phyloP scores from a whole-genome alignment of 1,140 invertebrate genomes.

The Lasioglossum albipes region DNA sequence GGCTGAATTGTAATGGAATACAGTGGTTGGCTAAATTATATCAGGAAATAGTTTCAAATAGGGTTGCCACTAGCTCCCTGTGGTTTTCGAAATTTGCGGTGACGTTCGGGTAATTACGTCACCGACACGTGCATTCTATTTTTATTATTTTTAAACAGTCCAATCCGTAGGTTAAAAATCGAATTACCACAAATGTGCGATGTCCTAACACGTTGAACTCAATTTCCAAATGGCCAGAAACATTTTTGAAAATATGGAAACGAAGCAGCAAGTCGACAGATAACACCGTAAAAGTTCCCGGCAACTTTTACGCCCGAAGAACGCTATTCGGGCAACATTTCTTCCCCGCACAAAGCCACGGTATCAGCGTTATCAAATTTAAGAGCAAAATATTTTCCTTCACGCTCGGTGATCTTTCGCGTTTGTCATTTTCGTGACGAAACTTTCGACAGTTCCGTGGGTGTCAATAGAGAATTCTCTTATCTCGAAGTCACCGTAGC shows the following conservation, averaged over 20 bases:
- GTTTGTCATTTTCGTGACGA: background rate
- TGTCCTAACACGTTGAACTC: too few species aligned
- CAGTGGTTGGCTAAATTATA: constrained; percentile 17
- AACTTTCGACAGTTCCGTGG: constrained; percentile 11
- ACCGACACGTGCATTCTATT: background rate
- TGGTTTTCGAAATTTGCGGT: constrained; percentile 1
- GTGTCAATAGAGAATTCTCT: background rate
- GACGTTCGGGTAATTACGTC: background rate
- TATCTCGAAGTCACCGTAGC: background rate
- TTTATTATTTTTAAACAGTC: background rate
- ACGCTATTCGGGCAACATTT: constrained; percentile 1
- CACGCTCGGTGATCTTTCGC: background rate
- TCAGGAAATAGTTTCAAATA: background rate
- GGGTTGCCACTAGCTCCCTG: too few species aligned
- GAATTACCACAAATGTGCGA: too few species aligned
- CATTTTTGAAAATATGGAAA: too few species aligned
- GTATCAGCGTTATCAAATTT: constrained; percentile 16
- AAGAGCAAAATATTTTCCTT: constrained; percentile 19
- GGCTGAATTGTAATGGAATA: background rate
- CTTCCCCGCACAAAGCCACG: background rate
- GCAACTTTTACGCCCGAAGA: too few species aligned
- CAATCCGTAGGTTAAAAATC: background rate
- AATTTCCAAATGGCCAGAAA: too few species aligned
- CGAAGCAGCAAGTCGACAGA: too few species aligned
- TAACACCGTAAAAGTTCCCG: too few species aligned